Conservation (phyloP, 2,113 vertebrate species). For the Tachysurus fulvidraco region DNA sequence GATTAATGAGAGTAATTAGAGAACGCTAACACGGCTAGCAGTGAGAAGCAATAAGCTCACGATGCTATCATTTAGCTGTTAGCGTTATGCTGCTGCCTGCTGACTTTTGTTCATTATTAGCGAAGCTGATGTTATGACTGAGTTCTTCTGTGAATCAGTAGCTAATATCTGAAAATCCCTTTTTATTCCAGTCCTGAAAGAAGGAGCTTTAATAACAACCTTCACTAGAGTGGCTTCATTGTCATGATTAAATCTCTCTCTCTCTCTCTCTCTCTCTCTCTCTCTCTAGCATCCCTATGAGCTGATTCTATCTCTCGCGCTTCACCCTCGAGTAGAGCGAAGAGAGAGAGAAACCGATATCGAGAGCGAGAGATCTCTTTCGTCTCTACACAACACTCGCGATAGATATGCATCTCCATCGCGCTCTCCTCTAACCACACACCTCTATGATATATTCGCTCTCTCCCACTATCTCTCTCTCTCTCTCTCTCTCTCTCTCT, state of each 20-base stretch:
- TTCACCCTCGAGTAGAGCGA: too few relatives aligned
- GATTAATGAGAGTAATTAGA: neutral
- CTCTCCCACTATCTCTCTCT: neutral
- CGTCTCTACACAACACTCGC: too few relatives aligned
- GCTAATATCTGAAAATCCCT: neutral
- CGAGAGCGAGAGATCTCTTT: too few relatives aligned
- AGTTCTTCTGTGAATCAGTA: neutral
- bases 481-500: neutral
- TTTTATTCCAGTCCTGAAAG: neutral
- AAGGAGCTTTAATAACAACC: neutral
- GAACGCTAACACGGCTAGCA: neutral
- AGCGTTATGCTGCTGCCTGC: neutral
- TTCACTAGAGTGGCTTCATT: too few relatives aligned
- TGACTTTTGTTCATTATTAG: neutral
- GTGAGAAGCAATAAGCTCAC: neutral
- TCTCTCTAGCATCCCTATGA: too few relatives aligned
- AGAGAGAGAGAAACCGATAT: too few relatives aligned
- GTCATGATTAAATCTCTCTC: neutral
- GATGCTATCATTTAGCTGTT: neutral
- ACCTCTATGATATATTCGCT: too few relatives aligned
- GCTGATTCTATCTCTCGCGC: too few relatives aligned
- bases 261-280: neutral
- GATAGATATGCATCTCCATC: too few relatives aligned
- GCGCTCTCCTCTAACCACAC: too few relatives aligned
- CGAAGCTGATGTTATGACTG: neutral